Evolutionary conservation across 1,140 invertebrate species (phyloP).

Genomic region (Heliconius congener): DNA sequence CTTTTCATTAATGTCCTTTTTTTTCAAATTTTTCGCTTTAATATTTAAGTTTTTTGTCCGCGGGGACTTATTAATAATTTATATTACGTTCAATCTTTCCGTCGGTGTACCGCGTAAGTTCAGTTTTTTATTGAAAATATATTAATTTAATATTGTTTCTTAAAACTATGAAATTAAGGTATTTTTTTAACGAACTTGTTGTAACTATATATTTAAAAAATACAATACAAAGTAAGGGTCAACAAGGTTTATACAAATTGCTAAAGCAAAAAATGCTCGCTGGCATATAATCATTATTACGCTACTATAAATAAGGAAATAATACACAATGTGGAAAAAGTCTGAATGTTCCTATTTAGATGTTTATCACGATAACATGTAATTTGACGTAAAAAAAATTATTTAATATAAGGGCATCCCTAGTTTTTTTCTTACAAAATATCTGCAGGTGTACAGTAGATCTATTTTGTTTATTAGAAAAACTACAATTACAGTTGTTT

Average conservation of each 20-base stretch:
- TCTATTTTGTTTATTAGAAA: constrained; percentile 48
- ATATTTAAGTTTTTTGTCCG: background rate
- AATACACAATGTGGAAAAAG: constrained; percentile 1
- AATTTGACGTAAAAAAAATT: constrained; percentile 34
- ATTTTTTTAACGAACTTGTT: background rate
- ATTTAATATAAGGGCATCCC: constrained; percentile 56
- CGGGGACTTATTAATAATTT: background rate
- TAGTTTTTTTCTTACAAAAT: constrained; percentile 58
- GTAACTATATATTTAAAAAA: constrained; percentile 1
- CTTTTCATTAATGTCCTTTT: constrained; percentile 1
- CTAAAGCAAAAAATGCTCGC: background rate
- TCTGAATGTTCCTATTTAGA: constrained; percentile 6
- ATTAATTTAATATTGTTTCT: background rate
- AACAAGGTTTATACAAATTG: constrained; percentile 1
- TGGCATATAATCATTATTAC: constrained; percentile 10
- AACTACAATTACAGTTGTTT: constrained; percentile 61
- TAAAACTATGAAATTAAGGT: background rate
- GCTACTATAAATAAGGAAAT: constrained; percentile 3
- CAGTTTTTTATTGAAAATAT: background rate
- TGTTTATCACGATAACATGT: constrained; percentile 26
- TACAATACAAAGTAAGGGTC: background rate
- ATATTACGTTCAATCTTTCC: background rate
- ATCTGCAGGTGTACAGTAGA: constrained; percentile 61
- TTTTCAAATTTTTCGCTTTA: background rate
- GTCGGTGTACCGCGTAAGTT: background rate